Conservation (phyloP, 2,113 vertebrate species). For the Brienomyrus brachyistius region DNA sequence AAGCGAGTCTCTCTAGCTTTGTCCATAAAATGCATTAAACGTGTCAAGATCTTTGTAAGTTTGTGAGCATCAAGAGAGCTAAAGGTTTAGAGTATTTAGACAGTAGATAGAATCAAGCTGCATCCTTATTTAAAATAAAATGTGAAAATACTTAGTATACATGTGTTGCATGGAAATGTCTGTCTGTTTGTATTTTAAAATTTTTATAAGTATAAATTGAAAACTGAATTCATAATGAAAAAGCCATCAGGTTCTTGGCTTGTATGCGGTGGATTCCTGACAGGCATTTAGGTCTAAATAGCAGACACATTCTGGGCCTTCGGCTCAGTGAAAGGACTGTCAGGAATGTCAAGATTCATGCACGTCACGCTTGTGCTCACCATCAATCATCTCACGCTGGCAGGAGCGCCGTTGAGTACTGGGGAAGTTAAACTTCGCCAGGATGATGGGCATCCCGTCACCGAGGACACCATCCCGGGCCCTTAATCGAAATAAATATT, state of each 20-base stretch:
- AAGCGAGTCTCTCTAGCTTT: background rate
- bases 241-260: slow-evolving; percentile 25
- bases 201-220: background rate
- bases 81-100: background rate
- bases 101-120: background rate
- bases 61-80: background rate
- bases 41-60: background rate
- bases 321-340: background rate
- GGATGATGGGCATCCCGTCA: background rate
- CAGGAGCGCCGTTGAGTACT: background rate
- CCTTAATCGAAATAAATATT: background rate
- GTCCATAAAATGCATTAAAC: background rate
- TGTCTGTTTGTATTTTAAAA: background rate
- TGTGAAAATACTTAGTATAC: background rate
- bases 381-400: background rate
- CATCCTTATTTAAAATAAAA: background rate
- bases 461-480: background rate
- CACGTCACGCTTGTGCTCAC: background rate
- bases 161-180: background rate
- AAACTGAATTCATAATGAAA: slow-evolving; percentile 1
- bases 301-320: background rate
- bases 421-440: background rate
- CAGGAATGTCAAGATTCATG: slow-evolving; percentile 16
- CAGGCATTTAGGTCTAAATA: background rate
- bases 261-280: background rate